phyloP scores from a whole-genome alignment of 2,113 vertebrate genomes.

The Elgaria multicarinata region DNA sequence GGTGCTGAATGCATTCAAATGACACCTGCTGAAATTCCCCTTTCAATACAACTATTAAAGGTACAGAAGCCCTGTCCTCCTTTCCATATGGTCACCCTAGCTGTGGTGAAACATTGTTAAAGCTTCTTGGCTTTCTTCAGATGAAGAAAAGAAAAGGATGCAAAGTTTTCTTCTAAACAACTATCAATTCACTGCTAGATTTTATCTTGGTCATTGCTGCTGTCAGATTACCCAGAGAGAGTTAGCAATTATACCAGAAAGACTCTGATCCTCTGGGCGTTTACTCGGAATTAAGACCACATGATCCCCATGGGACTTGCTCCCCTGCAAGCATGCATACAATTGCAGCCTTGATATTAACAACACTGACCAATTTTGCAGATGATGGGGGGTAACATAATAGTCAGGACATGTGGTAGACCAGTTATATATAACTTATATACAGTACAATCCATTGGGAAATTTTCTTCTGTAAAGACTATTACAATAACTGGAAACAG shows the following conservation, averaged over 20 bases:
- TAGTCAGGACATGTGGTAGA: neutral
- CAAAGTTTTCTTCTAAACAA: conserved; percentile 45
- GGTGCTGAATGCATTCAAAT: too few species aligned
- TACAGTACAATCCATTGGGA: neutral
- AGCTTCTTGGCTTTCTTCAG: conserved; percentile 15
- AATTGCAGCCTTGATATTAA: neutral
- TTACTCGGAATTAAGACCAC: neutral
- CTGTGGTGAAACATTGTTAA: conserved; percentile 44
- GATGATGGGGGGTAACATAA: neutral
- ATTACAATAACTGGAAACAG: neutral
- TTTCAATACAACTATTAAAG: too few species aligned
- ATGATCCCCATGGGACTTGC: neutral
- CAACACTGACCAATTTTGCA: neutral
- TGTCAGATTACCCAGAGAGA: neutral
- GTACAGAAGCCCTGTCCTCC: too few species aligned
- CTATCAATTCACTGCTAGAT: neutral
- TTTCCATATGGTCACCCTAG: too few species aligned
- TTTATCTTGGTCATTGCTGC: neutral
- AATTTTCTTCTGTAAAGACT: neutral
- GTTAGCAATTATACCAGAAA: neutral
- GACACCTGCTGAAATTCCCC: too few species aligned
- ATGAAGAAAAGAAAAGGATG: conserved; percentile 37
- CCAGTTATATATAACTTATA: neutral
- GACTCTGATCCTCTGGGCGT: neutral
- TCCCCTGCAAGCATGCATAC: neutral